Conservation (phyloP, 2,797 vertebrate genomes). For the Parauchenoglanis ngamensis region DNA sequence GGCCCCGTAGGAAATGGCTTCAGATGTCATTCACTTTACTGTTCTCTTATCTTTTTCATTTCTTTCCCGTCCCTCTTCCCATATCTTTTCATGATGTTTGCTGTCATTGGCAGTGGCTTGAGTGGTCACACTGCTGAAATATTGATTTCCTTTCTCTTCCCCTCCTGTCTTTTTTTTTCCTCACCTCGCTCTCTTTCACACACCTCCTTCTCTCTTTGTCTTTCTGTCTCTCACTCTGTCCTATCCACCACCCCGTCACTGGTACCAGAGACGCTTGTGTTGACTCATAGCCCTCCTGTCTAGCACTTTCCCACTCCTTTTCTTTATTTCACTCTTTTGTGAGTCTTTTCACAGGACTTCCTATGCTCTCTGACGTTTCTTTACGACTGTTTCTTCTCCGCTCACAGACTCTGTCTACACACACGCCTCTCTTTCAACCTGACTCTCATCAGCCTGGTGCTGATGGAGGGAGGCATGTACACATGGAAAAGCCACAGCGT, state of each 20-base stretch:
- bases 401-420: slow-evolving; percentile 59
- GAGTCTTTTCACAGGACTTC: slow-evolving; percentile 47
- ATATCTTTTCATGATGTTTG: slow-evolving; percentile 84
- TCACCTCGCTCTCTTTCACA: slow-evolving; percentile 13
- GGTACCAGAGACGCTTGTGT: slow-evolving; percentile 56
- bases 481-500: background rate
- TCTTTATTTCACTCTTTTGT: slow-evolving; percentile 37
- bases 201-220: slow-evolving; percentile 31
- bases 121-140: slow-evolving; percentile 75
- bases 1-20: slow-evolving; percentile 77
- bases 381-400: slow-evolving; percentile 48
- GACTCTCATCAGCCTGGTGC: slow-evolving; percentile 2
- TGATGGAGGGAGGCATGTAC: background rate
- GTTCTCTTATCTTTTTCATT: slow-evolving; percentile 83
- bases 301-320: slow-evolving; percentile 56
- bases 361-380: slow-evolving; percentile 50
- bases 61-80: slow-evolving; percentile 72
- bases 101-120: slow-evolving; percentile 77
- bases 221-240: slow-evolving; percentile 15
- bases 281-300: slow-evolving; percentile 61
- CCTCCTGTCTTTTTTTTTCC: background rate
- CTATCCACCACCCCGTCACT: background rate
- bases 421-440: slow-evolving; percentile 38
- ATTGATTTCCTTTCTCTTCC: slow-evolving; percentile 70
- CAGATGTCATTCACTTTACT: slow-evolving; percentile 83